Conservation (phyloP, 2,113 vertebrate genomes). For the Otis tarda region DNA sequence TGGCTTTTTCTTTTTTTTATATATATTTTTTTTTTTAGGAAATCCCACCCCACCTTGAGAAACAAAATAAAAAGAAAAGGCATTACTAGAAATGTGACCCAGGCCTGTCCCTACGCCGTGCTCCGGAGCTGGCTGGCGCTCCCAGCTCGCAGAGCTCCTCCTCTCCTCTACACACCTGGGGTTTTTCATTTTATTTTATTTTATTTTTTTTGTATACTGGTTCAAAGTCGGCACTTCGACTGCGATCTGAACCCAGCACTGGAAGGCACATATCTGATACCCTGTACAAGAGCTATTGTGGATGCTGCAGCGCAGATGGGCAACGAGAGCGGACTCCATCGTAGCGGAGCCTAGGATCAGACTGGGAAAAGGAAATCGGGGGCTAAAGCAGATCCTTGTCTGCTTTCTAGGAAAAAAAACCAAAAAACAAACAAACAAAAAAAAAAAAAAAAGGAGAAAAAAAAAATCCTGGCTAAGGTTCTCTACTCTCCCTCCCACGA, state of each 20-base stretch:
- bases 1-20: slow-evolving; percentile 43
- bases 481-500: neutral
- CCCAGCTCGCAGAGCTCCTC: slow-evolving; percentile 37
- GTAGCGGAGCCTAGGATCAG: slow-evolving; percentile 20
- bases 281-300: slow-evolving; percentile 76
- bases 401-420: neutral
- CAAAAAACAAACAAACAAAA: no score
- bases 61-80: slow-evolving; percentile 66
- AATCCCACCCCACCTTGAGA: slow-evolving; percentile 30
- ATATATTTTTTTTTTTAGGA: slow-evolving; percentile 10
- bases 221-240: slow-evolving; percentile 74
- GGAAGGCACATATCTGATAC: slow-evolving; percentile 82
- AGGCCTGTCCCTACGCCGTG: slow-evolving; percentile 17
- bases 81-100: slow-evolving; percentile 44
- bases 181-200: neutral
- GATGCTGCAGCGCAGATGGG: slow-evolving; percentile 65
- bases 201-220: slow-evolving; percentile 58
- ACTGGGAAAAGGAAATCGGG: neutral
- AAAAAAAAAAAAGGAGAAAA: neutral
- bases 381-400: neutral
- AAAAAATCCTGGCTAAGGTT: neutral
- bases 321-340: slow-evolving; percentile 13
- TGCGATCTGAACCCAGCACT: slow-evolving; percentile 76
- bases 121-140: slow-evolving; percentile 33
- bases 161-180: slow-evolving; percentile 60